These are phyloP conservation scores for Diplazon laetatorius DNA, from an alignment of 2,888 invertebrate species.

Conservation along the genomic window DNA sequence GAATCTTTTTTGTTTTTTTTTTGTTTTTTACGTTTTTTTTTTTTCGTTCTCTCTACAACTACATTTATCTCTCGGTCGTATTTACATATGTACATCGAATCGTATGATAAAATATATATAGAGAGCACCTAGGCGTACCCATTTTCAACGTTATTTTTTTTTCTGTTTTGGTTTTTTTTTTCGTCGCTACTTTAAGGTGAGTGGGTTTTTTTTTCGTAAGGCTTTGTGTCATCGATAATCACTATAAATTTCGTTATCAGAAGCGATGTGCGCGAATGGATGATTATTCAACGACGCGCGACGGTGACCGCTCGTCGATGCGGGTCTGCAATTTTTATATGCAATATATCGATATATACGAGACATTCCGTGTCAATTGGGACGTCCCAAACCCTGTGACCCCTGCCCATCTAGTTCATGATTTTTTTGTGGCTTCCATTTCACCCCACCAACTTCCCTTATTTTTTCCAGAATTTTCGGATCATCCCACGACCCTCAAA, in stretches of 20 bases:
- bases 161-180: conserved; percentile 45
- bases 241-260: conserved; percentile 9
- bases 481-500: too few relatives aligned
- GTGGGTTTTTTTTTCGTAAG: conserved; percentile 62
- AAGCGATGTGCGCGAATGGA: conserved; percentile 13
- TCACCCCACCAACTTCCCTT: too few relatives aligned
- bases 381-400: too few relatives aligned
- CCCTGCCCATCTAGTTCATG: too few relatives aligned
- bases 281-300: conserved; percentile 32
- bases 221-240: conserved; percentile 54
- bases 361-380: too few relatives aligned
- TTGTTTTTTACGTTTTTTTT: too few relatives aligned
- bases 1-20: conserved; percentile 1
- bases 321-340: conserved; percentile 3
- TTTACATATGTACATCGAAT: conserved; percentile 77
- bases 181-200: conserved; percentile 41
- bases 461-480: too few relatives aligned
- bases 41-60: background rate
- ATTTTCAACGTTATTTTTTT: conserved; percentile 59
- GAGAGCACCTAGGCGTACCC: conserved; percentile 71
- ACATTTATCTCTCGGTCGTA: conserved; percentile 50
- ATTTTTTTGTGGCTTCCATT: too few relatives aligned
- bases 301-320: conserved; percentile 13
- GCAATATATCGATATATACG: conserved; percentile 6
- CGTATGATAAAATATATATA: conserved; percentile 79